Evolutionary conservation across 2,113 vertebrate genomes (phyloP).

Genomic region (Vimba vimba): DNA sequence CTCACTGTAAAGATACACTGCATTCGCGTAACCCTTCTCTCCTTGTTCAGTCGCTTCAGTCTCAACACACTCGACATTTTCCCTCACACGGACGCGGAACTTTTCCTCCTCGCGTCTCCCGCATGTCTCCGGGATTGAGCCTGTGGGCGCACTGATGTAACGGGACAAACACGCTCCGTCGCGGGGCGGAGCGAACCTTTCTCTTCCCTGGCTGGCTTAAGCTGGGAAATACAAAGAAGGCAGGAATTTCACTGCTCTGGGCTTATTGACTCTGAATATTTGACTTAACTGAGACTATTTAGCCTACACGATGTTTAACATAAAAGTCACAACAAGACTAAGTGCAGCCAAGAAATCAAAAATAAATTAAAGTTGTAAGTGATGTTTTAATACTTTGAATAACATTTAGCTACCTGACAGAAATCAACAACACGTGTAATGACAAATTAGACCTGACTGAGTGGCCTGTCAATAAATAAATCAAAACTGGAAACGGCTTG

Average conservation of each 20-base stretch:
- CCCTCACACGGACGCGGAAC: slow-evolving; percentile 56
- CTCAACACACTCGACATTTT: slow-evolving; percentile 66
- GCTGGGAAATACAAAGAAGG: slow-evolving; percentile 42
- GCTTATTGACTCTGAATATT: background rate
- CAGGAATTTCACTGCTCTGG: background rate
- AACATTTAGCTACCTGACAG: too few species aligned
- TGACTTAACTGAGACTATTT: background rate
- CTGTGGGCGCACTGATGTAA: background rate
- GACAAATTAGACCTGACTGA: too few species aligned
- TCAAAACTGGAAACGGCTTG: too few species aligned
- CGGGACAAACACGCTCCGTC: slow-evolving; percentile 32
- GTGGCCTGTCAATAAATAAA: too few species aligned
- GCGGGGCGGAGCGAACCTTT: slow-evolving; percentile 60
- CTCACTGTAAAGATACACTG: background rate
- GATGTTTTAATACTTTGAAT: background rate
- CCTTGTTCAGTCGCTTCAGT: slow-evolving; percentile 31
- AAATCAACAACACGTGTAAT: too few species aligned
- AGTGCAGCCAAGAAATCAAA: background rate
- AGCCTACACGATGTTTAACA: background rate
- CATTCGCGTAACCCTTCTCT: background rate
- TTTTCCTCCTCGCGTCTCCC: background rate
- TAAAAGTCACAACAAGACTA: background rate
- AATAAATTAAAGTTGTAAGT: background rate
- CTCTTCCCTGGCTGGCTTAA: slow-evolving; percentile 53
- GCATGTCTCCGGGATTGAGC: slow-evolving; percentile 46